Evolutionary conservation across 2,113 vertebrate species (phyloP), one percentile per base, ranked within the genome.

Genomic region (Isurus oxyrinchus): DNA sequence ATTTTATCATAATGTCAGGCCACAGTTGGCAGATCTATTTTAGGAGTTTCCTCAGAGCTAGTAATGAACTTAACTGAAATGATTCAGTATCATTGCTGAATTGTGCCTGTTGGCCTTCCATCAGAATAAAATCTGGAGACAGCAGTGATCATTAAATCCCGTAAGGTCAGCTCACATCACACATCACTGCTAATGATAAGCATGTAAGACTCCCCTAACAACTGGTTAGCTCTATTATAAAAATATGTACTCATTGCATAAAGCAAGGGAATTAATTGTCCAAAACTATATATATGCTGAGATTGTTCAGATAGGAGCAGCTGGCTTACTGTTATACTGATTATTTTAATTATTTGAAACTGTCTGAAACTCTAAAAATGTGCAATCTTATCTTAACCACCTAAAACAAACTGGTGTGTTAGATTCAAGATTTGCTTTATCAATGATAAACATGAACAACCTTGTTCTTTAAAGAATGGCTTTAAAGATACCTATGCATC

Each of bases 21-120:
- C 35, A 63, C 90, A 94, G 90, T 61, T 94, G 59, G 90, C 90
- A 63, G 35, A 66, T 94, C 90, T 94, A 94, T 94, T 94, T 94
- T 94, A 35, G 66, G 90, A 93, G 90, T 63, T 63, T 63, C 90
- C 90, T 94, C 35, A 63, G 35, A 94, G 90, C 35, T 21, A 94
- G 90, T 66, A 57, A 93, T 93, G 90, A 94, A 94, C 90, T 63
- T 63, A 93, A 61, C n/a, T 40, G 90, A 93, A 61, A 1, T 40
- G 90, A 40, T 40, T 63, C 59, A 19, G 61, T 94, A 61, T 94
- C n/a, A 40, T n/a, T 23, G 59, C 35, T 40, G 90, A 94, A 59
- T 94, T 94, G 90, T n/a, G 61, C 59, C n/a, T 61, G 6, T 59
- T 66, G 90, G 16, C 31, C 61, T 40, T 63, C 59, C 16, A 6